A percentile compares a stretch with the other conserved stretches of the same genome.
Conservation (phyloP, 1,140 invertebrate genomes). For the Drosophila saltans region DNA sequence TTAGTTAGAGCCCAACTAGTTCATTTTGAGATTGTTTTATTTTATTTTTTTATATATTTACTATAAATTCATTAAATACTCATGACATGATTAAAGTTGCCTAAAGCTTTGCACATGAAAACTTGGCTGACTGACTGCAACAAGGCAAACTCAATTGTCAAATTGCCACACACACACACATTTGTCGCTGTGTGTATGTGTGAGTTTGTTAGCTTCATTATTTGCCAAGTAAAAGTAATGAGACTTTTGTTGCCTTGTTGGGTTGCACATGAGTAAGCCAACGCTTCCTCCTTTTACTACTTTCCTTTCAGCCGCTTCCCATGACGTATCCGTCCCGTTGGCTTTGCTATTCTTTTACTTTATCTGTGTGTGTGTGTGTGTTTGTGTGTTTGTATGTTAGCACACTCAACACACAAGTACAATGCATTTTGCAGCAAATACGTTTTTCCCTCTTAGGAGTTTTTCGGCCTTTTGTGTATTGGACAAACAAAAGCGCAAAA, state of each 20-base stretch:
- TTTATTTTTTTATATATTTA: not conserved
- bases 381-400: constrained; percentile 16
- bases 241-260: constrained; percentile 80
- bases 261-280: constrained; percentile 75
- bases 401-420: constrained; percentile 16
- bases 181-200: constrained; percentile 18
- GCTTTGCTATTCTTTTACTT: constrained; percentile 1
- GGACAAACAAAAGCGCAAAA: constrained; percentile 74
- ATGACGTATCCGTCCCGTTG: constrained; percentile 7
- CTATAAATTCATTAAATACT: not conserved
- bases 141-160: constrained; percentile 69
- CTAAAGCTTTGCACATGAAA: constrained; percentile 2
- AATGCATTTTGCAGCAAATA: constrained; percentile 19
- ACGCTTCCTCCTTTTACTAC: constrained; percentile 54
- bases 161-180: constrained; percentile 47
- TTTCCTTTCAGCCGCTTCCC: constrained; percentile 45
- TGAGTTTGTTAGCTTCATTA: constrained; percentile 71
- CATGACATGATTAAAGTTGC: constrained; percentile 26
- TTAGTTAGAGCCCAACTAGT: not conserved
- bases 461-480: constrained; percentile 68
- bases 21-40: not conserved
- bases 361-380: not conserved
- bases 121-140: constrained; percentile 25
- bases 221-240: constrained; percentile 81
- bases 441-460: constrained; percentile 35